These are phyloP conservation scores for Argya squamiceps DNA, from an alignment of 2,797 vertebrate species.

Conservation along the genomic window DNA sequence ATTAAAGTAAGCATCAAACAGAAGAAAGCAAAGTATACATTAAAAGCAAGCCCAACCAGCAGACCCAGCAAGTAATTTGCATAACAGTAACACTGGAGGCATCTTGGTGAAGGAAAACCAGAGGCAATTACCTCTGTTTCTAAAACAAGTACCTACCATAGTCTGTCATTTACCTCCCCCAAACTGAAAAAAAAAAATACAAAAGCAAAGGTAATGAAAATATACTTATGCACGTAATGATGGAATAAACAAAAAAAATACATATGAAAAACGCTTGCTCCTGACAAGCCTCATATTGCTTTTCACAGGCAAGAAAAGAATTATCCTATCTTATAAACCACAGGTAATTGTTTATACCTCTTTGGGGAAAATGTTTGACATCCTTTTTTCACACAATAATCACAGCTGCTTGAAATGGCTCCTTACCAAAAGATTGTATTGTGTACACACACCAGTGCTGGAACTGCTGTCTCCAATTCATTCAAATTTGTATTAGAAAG, in stretches of 20 bases:
- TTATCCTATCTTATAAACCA: background rate
- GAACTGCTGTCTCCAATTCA: background rate
- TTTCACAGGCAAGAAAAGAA: background rate
- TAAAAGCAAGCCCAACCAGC: background rate
- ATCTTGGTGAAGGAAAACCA: conserved; percentile 29
- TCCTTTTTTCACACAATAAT: background rate
- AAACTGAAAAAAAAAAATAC: background rate
- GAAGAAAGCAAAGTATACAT: background rate
- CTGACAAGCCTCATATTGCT: background rate
- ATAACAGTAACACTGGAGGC: background rate
- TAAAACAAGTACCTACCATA: background rate
- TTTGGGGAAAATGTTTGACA: background rate
- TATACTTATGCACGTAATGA: background rate
- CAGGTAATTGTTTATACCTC: background rate
- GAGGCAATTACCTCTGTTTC: background rate
- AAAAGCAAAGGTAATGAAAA: background rate
- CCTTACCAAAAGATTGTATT: background rate
- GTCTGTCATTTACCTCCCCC: background rate
- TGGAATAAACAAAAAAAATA: background rate
- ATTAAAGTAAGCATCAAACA: background rate
- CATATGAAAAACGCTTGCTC: background rate
- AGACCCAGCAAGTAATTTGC: background rate
- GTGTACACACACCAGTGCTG: background rate
- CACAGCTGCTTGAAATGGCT: background rate
- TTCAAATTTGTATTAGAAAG: background rate